Percentiles rank a stretch among this genome's conserved stretches.
Evolutionary conservation across 92 coral and sea anemone species (phyloP).

Genomic region (Umimayanthus chanpuru): DNA sequence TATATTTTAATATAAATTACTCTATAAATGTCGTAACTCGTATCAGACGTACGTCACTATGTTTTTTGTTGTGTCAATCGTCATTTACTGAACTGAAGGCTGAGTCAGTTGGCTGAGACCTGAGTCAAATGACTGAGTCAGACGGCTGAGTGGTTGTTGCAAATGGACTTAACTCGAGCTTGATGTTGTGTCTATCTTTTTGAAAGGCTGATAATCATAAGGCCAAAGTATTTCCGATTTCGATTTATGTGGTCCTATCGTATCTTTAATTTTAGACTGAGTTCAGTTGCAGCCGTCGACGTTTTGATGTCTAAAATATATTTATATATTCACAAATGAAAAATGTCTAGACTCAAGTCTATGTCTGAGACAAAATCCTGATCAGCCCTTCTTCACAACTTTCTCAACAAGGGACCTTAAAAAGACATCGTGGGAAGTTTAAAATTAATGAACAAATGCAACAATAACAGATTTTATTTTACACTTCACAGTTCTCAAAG

Average conservation of each 20-base stretch:
- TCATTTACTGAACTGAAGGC: not conserved
- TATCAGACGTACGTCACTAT: too few relatives aligned
- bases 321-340: not conserved
- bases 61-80: constrained; percentile 1
- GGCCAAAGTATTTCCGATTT: too few relatives aligned
- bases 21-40: too few relatives aligned
- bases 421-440: too few relatives aligned
- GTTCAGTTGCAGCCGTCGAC: not conserved
- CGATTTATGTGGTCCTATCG: not conserved
- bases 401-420: too few relatives aligned
- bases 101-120: too few relatives aligned
- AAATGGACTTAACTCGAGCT: not conserved
- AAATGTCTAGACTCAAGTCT: not conserved
- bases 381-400: too few relatives aligned
- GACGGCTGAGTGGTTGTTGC: not conserved
- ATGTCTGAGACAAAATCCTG: not conserved
- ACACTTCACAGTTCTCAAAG: too few relatives aligned
- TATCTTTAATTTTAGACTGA: not conserved
- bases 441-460: too few relatives aligned
- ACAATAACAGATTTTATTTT: too few relatives aligned
- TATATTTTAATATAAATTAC: too few relatives aligned
- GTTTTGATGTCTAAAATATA: not conserved
- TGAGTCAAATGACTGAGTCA: not conserved
- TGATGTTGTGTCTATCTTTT: not conserved
- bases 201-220: not conserved